These are phyloP conservation scores for Anthopleura xanthogrammica DNA, from an alignment of 92 coral and sea anemone genomes.

Conservation along the genomic window DNA sequence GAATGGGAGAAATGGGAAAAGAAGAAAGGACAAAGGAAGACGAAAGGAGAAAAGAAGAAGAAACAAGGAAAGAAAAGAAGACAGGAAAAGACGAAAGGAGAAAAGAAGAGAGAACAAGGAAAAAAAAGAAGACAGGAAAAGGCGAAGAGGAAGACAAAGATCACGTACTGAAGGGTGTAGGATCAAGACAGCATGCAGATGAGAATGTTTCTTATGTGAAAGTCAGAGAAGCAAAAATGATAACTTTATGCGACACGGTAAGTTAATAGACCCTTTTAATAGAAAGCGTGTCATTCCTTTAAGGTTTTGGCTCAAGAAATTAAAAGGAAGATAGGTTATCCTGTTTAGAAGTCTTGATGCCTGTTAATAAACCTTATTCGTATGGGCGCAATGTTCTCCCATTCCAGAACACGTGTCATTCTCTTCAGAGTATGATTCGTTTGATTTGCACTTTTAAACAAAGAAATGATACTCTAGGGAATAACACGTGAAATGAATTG, in stretches of 20 bases:
- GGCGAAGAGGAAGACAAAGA: constrained; percentile 17
- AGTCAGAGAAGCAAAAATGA: constrained; percentile 76
- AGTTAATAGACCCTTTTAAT: background rate
- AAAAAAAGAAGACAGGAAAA: background rate
- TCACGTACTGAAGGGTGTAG: background rate
- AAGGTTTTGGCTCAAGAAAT: too few relatives aligned
- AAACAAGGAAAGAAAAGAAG: background rate
- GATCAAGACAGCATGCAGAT: constrained; percentile 50
- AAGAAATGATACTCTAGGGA: too few relatives aligned
- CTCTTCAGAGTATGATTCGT: too few relatives aligned
- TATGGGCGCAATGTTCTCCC: too few relatives aligned
- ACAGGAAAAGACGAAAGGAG: background rate
- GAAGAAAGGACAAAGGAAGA: background rate
- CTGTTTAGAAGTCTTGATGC: too few relatives aligned
- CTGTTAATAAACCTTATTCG: too few relatives aligned
- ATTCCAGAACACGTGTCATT: too few relatives aligned
- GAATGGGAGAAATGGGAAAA: background rate
- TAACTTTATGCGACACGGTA: constrained; percentile 75
- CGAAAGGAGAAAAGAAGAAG: background rate
- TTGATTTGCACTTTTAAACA: too few relatives aligned
- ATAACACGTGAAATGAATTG: too few relatives aligned
- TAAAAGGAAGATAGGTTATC: too few relatives aligned
- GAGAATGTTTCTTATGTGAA: constrained; percentile 73
- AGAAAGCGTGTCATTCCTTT: too few relatives aligned
- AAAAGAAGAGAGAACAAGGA: constrained; percentile 2